These are phyloP conservation scores for Xiphophorus couchianus DNA, from an alignment of 2,113 vertebrate species.

Conservation along the genomic window DNA sequence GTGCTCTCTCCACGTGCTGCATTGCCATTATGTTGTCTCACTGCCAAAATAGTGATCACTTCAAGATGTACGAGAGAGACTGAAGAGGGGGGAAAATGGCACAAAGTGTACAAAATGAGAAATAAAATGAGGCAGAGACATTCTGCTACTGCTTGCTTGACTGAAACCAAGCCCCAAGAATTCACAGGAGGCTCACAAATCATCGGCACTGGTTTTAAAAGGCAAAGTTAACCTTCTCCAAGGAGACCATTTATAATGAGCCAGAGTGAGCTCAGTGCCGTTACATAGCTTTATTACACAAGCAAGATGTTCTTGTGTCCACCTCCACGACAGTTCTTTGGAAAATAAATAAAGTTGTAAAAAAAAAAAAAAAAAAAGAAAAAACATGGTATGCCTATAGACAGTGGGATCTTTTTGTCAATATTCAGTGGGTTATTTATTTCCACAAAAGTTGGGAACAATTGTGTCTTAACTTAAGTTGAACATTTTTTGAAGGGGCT, in stretches of 20 bases:
- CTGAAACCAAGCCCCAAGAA: slow-evolving; percentile 55
- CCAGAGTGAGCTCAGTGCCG: slow-evolving; percentile 59
- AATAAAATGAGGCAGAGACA: slow-evolving; percentile 53
- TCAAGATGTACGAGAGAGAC: slow-evolving; percentile 66
- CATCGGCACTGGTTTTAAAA: slow-evolving; percentile 53
- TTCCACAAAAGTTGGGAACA: neutral
- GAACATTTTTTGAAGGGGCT: too few relatives aligned
- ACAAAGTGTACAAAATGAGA: slow-evolving; percentile 60
- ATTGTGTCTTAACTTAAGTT: too few relatives aligned
- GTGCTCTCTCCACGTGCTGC: slow-evolving; percentile 60
- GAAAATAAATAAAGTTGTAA: slow-evolving; percentile 7
- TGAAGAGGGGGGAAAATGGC: slow-evolving; percentile 8
- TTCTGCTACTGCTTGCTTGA: slow-evolving; percentile 66
- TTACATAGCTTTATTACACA: slow-evolving; percentile 57
- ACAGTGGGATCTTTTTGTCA: neutral
- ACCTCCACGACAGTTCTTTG: slow-evolving; percentile 19
- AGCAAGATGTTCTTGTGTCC: slow-evolving; percentile 48
- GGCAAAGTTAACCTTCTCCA: slow-evolving; percentile 59
- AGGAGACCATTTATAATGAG: slow-evolving; percentile 62
- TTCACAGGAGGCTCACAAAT: slow-evolving; percentile 62
- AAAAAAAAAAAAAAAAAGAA: neutral
- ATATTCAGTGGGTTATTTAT: neutral
- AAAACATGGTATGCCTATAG: slow-evolving; percentile 2
- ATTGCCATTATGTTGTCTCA: slow-evolving; percentile 47
- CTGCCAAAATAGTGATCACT: slow-evolving; percentile 67